phyloP scores from a whole-genome alignment of 2,888 invertebrate species.

The Anaspis maculata region DNA sequence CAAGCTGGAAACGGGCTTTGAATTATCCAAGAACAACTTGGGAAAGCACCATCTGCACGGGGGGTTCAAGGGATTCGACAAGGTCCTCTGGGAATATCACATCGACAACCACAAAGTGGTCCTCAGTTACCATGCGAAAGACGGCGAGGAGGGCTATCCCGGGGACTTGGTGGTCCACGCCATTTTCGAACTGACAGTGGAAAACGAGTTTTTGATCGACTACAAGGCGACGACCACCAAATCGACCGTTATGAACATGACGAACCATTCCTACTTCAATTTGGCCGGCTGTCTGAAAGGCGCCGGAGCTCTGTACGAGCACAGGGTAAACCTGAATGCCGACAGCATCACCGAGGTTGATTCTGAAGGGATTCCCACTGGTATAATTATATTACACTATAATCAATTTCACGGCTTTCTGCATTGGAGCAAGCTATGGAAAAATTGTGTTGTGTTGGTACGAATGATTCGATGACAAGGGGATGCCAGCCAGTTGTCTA shows the following conservation, averaged over 20 bases:
- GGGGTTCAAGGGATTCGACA: slow-evolving; percentile 75
- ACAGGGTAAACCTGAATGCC: slow-evolving; percentile 64
- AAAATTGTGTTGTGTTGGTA: too few relatives aligned
- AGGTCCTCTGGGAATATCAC: slow-evolving; percentile 62
- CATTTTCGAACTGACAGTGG: slow-evolving; percentile 60
- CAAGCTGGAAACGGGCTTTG: too few relatives aligned
- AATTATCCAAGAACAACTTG: slow-evolving; percentile 32
- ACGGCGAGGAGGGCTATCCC: slow-evolving; percentile 84
- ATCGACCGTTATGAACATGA: slow-evolving; percentile 77
- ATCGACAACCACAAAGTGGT: slow-evolving; percentile 54
- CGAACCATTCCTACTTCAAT: slow-evolving; percentile 87
- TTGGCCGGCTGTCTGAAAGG: slow-evolving; percentile 81
- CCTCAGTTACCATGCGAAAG: slow-evolving; percentile 67
- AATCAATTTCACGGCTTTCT: too few relatives aligned
- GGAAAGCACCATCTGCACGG: slow-evolving; percentile 72
- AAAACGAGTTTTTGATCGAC: slow-evolving; percentile 66
- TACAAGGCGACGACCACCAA: slow-evolving; percentile 70
- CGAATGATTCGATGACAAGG: too few relatives aligned
- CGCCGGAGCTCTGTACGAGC: slow-evolving; percentile 55
- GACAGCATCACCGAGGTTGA: slow-evolving; percentile 68
- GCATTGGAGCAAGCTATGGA: too few relatives aligned
- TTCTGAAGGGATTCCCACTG: slow-evolving; percentile 63
- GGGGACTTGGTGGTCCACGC: slow-evolving; percentile 68
- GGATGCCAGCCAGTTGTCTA: too few relatives aligned
- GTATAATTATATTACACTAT: slow-evolving; percentile 62